These are phyloP conservation scores for Meandrusa payeni DNA, from an alignment of 2,888 invertebrate species.

Conservation along the genomic window DNA sequence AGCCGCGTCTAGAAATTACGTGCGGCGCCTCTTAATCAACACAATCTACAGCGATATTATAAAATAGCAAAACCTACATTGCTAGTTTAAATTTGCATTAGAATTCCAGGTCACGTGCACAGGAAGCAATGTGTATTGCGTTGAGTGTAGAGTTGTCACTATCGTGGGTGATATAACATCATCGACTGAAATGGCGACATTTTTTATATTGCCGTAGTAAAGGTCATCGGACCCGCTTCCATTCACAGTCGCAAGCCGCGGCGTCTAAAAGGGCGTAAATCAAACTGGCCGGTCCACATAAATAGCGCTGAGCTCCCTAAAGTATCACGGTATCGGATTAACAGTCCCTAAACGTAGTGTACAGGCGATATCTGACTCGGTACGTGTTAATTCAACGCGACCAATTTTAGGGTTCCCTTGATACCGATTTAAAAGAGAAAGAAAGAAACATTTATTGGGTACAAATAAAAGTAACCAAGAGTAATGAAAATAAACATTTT, in stretches of 20 bases:
- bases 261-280: conserved; percentile 39
- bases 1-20: conserved; percentile 16
- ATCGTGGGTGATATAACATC: conserved; percentile 31
- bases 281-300: conserved; percentile 47
- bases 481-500: no score
- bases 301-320: conserved; percentile 51
- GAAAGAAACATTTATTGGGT: no score
- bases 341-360: conserved; percentile 47
- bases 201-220: conserved; percentile 24
- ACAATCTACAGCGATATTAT: neutral
- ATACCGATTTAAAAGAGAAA: neutral
- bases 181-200: conserved; percentile 32
- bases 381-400: conserved; percentile 53
- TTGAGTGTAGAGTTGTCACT: conserved; percentile 25
- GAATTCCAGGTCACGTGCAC: conserved; percentile 17
- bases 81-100: conserved; percentile 11
- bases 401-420: conserved; percentile 27
- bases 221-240: conserved; percentile 32
- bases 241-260: conserved; percentile 26
- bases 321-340: conserved; percentile 55
- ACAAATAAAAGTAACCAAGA: no score
- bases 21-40: conserved; percentile 7
- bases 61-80: conserved; percentile 11
- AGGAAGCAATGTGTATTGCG: conserved; percentile 18
- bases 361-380: conserved; percentile 42